Evolutionary conservation across 2,888 invertebrate species (phyloP).

Genomic region (Parnassius smintheus): DNA sequence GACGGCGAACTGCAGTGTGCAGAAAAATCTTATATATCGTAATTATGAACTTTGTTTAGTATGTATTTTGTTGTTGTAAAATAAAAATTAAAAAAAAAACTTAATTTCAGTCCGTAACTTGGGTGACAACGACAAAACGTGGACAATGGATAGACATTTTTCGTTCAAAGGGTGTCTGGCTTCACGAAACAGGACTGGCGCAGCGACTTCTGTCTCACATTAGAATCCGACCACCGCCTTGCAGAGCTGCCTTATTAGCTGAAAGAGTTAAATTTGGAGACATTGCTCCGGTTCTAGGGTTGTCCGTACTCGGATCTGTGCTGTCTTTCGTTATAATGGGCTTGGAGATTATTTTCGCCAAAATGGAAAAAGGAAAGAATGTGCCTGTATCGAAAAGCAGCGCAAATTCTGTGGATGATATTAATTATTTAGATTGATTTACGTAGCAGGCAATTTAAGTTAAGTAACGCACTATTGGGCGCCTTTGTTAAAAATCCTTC

Average conservation of each 20-base stretch:
- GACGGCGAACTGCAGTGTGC: too few species aligned
- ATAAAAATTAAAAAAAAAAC: too few species aligned
- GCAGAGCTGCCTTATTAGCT: constrained; percentile 59
- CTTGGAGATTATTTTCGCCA: constrained; percentile 47
- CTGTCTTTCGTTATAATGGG: constrained; percentile 49
- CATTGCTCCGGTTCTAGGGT: constrained; percentile 47
- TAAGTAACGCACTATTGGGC: too few species aligned
- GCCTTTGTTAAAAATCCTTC: too few species aligned
- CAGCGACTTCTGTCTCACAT: constrained; percentile 47
- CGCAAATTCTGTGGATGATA: background rate
- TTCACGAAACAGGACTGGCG: constrained; percentile 56
- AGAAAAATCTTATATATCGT: too few species aligned
- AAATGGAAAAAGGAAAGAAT: constrained; percentile 31
- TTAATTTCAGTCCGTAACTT: constrained; percentile 44
- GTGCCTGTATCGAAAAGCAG: background rate
- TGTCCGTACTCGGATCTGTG: constrained; percentile 45
- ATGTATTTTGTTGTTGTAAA: too few species aligned
- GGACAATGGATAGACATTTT: constrained; percentile 56
- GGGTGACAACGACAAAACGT: constrained; percentile 48
- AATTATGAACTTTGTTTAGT: too few species aligned
- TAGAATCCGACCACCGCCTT: constrained; percentile 50
- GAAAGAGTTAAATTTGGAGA: constrained; percentile 63
- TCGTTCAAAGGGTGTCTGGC: constrained; percentile 50
- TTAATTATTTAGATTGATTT: background rate
- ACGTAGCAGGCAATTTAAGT: too few species aligned